Evolutionary conservation across 2,113 vertebrate species (phyloP).

Genomic region (Pomatorhinus ruficollis): DNA sequence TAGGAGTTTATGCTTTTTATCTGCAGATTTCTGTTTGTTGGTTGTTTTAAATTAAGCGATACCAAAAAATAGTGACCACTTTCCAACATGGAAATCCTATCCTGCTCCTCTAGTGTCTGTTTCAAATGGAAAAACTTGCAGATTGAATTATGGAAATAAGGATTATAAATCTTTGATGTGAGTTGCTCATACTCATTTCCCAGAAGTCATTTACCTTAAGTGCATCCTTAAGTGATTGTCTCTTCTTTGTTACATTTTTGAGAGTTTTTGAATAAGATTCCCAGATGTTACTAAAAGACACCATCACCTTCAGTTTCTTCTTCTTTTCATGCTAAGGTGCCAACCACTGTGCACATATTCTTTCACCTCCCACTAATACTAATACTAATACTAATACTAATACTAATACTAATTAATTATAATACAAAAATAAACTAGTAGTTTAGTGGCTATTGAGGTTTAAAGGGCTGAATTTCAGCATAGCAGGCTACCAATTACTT

Average conservation of each 20-base stretch:
- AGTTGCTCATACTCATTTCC: neutral
- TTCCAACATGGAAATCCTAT: neutral
- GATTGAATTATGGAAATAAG: neutral
- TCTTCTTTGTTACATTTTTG: slow-evolving; percentile 7
- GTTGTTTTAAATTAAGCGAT: neutral
- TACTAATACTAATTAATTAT: neutral
- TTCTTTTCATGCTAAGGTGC: neutral
- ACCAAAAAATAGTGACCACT: neutral
- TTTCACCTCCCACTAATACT: neutral
- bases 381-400: neutral
- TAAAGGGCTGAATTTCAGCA: neutral
- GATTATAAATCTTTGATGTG: neutral
- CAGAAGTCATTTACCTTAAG: neutral
- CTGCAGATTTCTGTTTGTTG: neutral
- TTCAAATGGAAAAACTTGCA: neutral
- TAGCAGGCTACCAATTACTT: neutral
- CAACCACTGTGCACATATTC: neutral
- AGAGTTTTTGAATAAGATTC: neutral
- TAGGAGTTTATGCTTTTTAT: neutral
- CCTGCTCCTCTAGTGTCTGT: neutral
- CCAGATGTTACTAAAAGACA: neutral
- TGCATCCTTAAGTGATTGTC: slow-evolving; percentile 1
- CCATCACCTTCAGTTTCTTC: neutral
- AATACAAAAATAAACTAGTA: neutral
- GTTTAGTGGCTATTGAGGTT: neutral